Percentiles rank a stretch among this genome's conserved stretches.
Evolutionary conservation across 2,113 vertebrate genomes (phyloP).

Genomic region (human (Homo sapiens)): GRCh38 chr20:3568501-3569000

Average conservation of each 20-base stretch:
- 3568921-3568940: not conserved
- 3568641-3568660: not conserved
- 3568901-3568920: not conserved
- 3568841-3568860: not conserved
- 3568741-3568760: not conserved
- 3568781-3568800: not conserved
- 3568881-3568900: not conserved
- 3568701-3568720: not conserved
- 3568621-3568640: not conserved
- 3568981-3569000: not conserved
- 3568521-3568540: not conserved
- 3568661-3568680: not conserved
- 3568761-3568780: not conserved
- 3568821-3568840: not conserved
- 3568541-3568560: not conserved
- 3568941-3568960: not conserved
- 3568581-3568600: not conserved
- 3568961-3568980: not conserved
- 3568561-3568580: not conserved
- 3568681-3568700: not conserved
- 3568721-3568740: not conserved
- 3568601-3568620: not conserved
- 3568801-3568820: not conserved
- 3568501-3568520: too few species aligned
- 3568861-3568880: not conserved